Evolutionary conservation across 2,113 vertebrate genomes (phyloP), one percentile per base, ranked within the genome.

Genomic region (Gasterosteus aculeatus): DNA sequence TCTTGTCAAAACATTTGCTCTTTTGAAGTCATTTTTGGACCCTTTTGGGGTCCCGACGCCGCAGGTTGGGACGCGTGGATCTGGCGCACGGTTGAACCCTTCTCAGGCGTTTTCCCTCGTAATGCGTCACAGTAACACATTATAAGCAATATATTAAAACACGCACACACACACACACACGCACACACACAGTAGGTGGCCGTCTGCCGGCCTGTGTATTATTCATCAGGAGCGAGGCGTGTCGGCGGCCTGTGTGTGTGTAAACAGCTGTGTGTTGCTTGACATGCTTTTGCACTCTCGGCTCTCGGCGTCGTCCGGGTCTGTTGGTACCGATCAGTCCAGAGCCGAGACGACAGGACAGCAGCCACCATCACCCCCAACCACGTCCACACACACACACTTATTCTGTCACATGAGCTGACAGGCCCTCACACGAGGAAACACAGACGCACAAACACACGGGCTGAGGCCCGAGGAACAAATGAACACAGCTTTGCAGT

Each of bases 251-350:
- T 94, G 93, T 7, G 35, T 26, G 93, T 95, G 95, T 95, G 96
- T 96, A 96, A 96, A 97, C 96, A 97, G 96, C 95, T 95, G 93
- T 93, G 95, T 96, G 94, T 95, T 95, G 93, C 94, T 92, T 93
- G 95, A 98, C 97, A 98, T 95, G 97, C 95, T 98, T 98, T 98
- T 97, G 96, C 98, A 98, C 97, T 98, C 95, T 96, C 95, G 90
- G 94, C 95, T 94, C 95, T 94, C 94, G 93, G 92, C 93, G 71
- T 80, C 80, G 80, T 81, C 84, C 85, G 67, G 88, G 94, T 95
- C 96, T 94, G 94, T 89, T 83, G 95, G 96, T 95, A 92, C 94
- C 95, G 95, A 96, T 95, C 96, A 95, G 96, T 95, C 93, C 94
- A 92, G 90, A 96, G 94, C 92, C 89, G 92, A 96, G 92, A 93